phyloP scores from a whole-genome alignment of 2,113 vertebrate species.

The Echinops telfairi region DNA sequence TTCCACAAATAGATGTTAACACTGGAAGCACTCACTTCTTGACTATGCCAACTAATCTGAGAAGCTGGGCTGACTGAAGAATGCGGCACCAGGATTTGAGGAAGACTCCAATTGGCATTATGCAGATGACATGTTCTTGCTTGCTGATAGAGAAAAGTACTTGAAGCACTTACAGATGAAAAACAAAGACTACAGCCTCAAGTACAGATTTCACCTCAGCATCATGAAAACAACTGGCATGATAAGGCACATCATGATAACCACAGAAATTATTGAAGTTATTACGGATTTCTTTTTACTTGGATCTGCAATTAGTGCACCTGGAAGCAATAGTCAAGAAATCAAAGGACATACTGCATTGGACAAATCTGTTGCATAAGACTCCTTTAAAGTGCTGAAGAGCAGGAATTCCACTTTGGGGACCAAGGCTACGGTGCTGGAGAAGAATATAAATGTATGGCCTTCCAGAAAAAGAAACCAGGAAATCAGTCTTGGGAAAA shows the following conservation, averaged over 20 bases:
- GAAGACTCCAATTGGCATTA: too few species aligned
- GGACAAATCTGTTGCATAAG: neutral
- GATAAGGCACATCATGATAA: neutral
- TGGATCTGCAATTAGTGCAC: neutral
- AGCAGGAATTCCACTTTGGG: neutral
- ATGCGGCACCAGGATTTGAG: too few species aligned
- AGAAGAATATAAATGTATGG: neutral
- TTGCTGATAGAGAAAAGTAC: too few species aligned
- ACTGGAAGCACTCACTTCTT: too few species aligned
- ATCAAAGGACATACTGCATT: neutral
- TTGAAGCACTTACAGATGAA: too few species aligned
- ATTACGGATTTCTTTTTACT: neutral
- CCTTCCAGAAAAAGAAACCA: neutral
- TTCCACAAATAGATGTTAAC: too few species aligned
- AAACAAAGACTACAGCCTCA: too few species aligned
- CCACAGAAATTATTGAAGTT: neutral
- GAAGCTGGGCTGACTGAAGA: too few species aligned
- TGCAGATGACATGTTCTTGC: too few species aligned
- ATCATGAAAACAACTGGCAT: too few species aligned
- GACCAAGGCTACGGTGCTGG: neutral
- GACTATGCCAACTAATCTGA: too few species aligned
- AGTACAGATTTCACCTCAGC: too few species aligned
- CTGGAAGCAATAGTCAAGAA: neutral
- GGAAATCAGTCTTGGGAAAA: neutral
- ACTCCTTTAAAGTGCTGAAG: neutral